phyloP scores from a whole-genome alignment of 2,113 vertebrate genomes.

The Sander vitreus region DNA sequence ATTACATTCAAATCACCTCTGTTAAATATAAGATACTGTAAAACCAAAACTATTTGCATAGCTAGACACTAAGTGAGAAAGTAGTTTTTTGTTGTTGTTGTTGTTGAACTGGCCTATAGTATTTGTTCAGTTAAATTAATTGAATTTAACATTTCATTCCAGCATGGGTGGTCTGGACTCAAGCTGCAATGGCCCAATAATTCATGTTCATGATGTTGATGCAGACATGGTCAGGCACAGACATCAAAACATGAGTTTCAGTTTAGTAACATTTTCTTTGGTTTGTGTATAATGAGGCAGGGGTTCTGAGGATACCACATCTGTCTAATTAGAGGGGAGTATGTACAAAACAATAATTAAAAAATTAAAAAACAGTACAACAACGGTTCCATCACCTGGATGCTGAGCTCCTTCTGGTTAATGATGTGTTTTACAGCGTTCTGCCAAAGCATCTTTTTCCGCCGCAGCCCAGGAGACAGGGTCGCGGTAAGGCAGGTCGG shows the following conservation, averaged over 20 bases:
- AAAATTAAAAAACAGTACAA: background rate
- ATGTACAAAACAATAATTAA: background rate
- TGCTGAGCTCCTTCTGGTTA: constrained; percentile 74
- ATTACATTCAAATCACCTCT: background rate
- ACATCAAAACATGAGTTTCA: background rate
- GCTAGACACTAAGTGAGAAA: background rate
- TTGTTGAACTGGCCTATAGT: background rate
- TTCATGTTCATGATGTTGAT: background rate
- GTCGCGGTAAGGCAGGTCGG: constrained; percentile 45
- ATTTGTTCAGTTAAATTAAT: background rate
- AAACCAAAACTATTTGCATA: background rate
- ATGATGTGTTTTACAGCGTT: constrained; percentile 84
- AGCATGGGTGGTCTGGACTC: background rate
- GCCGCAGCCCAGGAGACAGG: constrained; percentile 75
- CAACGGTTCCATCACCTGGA: constrained; percentile 61
- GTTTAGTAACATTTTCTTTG: background rate
- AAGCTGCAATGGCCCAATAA: background rate
- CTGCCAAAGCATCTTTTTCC: constrained; percentile 84
- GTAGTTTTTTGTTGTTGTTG: background rate
- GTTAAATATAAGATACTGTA: background rate
- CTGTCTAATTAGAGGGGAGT: background rate
- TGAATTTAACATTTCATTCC: background rate
- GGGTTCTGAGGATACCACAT: background rate
- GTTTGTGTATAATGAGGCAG: background rate
- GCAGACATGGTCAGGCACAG: background rate